Conservation (phyloP, 1,140 invertebrate genomes). For the Cydia strobilella region DNA sequence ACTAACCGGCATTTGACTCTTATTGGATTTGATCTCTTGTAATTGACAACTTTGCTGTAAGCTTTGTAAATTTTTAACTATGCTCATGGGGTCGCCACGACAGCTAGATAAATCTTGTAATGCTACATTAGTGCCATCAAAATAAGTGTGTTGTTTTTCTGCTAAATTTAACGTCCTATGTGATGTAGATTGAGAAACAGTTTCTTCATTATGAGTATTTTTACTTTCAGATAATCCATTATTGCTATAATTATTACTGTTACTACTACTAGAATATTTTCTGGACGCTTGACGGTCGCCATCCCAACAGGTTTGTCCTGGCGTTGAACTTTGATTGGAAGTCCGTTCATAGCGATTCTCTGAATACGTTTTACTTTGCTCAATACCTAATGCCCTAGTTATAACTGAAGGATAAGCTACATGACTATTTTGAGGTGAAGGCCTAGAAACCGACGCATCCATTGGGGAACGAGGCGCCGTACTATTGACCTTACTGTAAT, state of each 20-base stretch:
- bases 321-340: slow-evolving; percentile 70
- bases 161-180: slow-evolving; percentile 56
- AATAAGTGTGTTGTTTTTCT: slow-evolving; percentile 69
- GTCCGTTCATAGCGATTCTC: slow-evolving; percentile 83
- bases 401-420: slow-evolving; percentile 88
- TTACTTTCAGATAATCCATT: slow-evolving; percentile 76
- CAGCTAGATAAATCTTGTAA: slow-evolving; percentile 86
- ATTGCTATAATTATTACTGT: slow-evolving; percentile 70
- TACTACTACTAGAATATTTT: slow-evolving; percentile 72
- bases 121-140: slow-evolving; percentile 79
- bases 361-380: slow-evolving; percentile 81
- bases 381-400: slow-evolving; percentile 84
- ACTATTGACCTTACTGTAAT: slow-evolving; percentile 81
- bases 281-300: slow-evolving; percentile 66
- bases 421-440: slow-evolving; percentile 82
- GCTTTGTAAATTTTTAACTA: slow-evolving; percentile 86
- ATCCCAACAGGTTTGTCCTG: slow-evolving; percentile 76
- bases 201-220: slow-evolving; percentile 76
- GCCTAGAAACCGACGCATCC: slow-evolving; percentile 84
- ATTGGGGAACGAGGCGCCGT: slow-evolving; percentile 84
- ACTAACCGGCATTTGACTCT: slow-evolving; percentile 57
- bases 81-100: slow-evolving; percentile 87
- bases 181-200: slow-evolving; percentile 52
- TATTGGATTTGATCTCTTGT: slow-evolving; percentile 77
- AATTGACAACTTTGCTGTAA: slow-evolving; percentile 83